These are phyloP conservation scores for Parthenolecanium corni DNA, from an alignment of 2,888 invertebrate species.

Conservation along the genomic window DNA sequence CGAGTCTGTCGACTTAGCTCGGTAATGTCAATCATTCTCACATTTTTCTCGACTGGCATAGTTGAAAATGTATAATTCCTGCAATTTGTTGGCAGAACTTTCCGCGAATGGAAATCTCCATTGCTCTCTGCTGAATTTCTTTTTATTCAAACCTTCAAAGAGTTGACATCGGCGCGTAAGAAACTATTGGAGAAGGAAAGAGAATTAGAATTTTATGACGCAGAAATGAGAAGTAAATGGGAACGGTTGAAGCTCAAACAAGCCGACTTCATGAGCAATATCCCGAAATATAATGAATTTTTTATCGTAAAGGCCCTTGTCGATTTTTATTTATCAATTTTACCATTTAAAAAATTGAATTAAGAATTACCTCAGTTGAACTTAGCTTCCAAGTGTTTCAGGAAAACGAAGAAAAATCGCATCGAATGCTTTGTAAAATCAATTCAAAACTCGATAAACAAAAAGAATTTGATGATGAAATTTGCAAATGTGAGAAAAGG, in stretches of 20 bases:
- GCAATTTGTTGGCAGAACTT: constrained; percentile 8
- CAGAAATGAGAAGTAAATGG: constrained; percentile 26
- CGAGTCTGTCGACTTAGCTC: constrained; percentile 15
- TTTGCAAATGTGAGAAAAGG: background rate
- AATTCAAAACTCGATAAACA: background rate
- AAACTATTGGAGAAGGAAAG: constrained; percentile 16
- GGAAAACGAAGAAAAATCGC: constrained; percentile 13
- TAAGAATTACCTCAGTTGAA: background rate
- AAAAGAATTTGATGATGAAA: background rate
- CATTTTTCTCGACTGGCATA: background rate
- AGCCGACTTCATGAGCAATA: constrained; percentile 3
- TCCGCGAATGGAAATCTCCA: constrained; percentile 21
- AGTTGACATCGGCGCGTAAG: background rate
- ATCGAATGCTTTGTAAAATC: background rate
- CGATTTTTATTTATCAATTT: background rate
- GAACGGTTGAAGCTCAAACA: constrained; percentile 1
- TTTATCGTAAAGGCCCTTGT: background rate
- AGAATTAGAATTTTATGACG: constrained; percentile 10
- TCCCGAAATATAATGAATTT: background rate
- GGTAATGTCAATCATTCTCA: background rate
- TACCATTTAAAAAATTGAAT: background rate
- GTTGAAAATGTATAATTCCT: background rate
- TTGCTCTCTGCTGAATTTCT: constrained; percentile 7
- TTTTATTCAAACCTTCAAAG: constrained; percentile 8
- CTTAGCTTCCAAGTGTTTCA: background rate